Evolutionary conservation across 2,888 invertebrate species (phyloP).

Genomic region (Drosophila hawaiiensis): DNA sequence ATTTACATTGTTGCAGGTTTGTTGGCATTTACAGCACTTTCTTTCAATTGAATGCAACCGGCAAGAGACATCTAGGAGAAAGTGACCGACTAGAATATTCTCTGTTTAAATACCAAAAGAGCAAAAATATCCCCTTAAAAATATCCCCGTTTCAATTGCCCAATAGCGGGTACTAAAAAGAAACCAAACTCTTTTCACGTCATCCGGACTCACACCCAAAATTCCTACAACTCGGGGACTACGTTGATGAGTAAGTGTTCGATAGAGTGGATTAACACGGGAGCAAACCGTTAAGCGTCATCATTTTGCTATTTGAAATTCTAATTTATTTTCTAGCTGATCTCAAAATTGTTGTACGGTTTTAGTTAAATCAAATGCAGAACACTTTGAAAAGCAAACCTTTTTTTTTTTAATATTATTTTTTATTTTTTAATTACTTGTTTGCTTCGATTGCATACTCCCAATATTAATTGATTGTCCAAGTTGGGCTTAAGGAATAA

Average conservation of each 20-base stretch:
- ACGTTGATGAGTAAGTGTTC: constrained; percentile 31
- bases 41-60: not conserved
- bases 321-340: not conserved
- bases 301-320: not conserved
- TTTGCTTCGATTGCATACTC: not conserved
- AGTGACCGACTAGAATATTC: not conserved
- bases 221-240: not conserved
- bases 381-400: not conserved
- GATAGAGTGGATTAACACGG: not conserved
- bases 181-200: constrained; percentile 27
- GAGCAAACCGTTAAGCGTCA: not conserved
- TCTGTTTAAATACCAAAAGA: not conserved
- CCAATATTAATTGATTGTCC: not conserved
- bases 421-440: not conserved
- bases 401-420: too few relatives aligned
- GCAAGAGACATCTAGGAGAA: not conserved
- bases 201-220: not conserved
- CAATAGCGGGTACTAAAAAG: not conserved
- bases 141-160: not conserved
- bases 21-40: not conserved
- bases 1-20: constrained; percentile 29
- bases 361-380: not conserved
- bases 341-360: not conserved
- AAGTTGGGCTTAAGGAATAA: not conserved
- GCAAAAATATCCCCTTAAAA: not conserved